phyloP scores from a whole-genome alignment of 2,797 vertebrate species.

The Podarcis siculus region DNA sequence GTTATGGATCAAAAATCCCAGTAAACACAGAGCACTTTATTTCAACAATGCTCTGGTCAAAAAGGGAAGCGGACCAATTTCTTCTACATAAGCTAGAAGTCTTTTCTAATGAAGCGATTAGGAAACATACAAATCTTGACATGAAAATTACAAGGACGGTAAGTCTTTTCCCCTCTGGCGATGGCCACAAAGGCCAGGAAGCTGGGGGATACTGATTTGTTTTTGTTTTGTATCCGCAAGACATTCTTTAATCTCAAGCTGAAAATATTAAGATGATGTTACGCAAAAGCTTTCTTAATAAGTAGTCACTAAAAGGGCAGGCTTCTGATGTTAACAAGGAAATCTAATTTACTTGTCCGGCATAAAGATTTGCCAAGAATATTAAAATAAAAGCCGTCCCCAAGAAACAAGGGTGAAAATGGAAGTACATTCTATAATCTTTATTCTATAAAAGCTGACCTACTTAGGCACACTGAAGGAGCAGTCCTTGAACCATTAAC shows the following conservation, averaged over 20 bases:
- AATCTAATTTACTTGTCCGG: slow-evolving; percentile 86
- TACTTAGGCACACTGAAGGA: slow-evolving; percentile 76
- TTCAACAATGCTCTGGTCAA: background rate
- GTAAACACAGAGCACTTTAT: background rate
- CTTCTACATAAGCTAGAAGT: slow-evolving; percentile 34
- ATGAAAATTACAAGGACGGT: slow-evolving; percentile 78
- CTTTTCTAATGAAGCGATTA: slow-evolving; percentile 82
- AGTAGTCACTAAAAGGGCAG: slow-evolving; percentile 63
- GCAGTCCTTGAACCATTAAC: slow-evolving; percentile 40
- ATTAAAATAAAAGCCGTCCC: slow-evolving; percentile 80
- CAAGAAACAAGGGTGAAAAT: slow-evolving; percentile 79
- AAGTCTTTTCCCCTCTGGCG: slow-evolving; percentile 69
- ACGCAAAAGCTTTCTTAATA: slow-evolving; percentile 59
- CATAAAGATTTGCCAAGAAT: slow-evolving; percentile 76
- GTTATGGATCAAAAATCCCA: background rate
- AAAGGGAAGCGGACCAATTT: background rate
- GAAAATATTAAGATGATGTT: slow-evolving; percentile 79
- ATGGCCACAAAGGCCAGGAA: slow-evolving; percentile 62
- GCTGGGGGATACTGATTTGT: slow-evolving; percentile 67
- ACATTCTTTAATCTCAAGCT: slow-evolving; percentile 83
- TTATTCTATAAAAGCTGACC: slow-evolving; percentile 83
- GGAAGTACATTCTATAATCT: slow-evolving; percentile 84
- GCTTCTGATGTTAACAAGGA: slow-evolving; percentile 77
- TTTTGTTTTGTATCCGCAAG: slow-evolving; percentile 76
- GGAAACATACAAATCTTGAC: slow-evolving; percentile 73